These are phyloP conservation scores for Centropus bengalensis DNA, from an alignment of 2,113 vertebrate genomes.

Conservation along the genomic window DNA sequence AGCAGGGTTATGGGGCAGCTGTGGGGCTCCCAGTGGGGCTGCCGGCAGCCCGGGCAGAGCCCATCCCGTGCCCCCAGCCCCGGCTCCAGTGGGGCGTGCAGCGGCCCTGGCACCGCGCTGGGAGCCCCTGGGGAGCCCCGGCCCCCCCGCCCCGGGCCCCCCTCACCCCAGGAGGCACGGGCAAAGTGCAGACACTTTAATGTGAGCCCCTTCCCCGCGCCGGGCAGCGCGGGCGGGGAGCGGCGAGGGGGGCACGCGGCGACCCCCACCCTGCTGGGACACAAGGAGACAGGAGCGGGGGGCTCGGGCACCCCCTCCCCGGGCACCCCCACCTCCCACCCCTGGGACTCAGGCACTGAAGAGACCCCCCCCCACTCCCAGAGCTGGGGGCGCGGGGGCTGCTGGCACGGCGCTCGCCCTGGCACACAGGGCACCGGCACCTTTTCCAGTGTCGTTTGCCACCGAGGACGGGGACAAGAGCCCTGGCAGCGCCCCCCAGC, in stretches of 20 bases:
- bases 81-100: too few species aligned
- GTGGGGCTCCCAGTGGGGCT: too few species aligned
- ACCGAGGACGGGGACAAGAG: neutral
- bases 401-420: neutral
- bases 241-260: fast-evolving
- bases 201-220: conserved; percentile 37
- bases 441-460: conserved; percentile 3
- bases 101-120: too few species aligned
- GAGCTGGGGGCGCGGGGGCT: neutral
- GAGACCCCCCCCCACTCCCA: neutral
- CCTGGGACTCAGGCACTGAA: conserved; percentile 46
- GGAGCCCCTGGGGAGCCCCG: neutral
- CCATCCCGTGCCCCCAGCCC: too few species aligned
- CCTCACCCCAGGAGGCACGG: neutral
- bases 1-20: too few species aligned
- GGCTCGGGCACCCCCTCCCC: neutral
- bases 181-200: conserved; percentile 56
- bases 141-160: fast-evolving
- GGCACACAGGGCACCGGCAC: neutral
- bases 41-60: too few species aligned
- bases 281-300: neutral
- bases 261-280: neutral
- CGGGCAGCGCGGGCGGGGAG: neutral
- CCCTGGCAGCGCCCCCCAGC: neutral
- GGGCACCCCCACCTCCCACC: neutral